Base-by-base conservation (phyloP, 2,888 invertebrate genomes). In the Lampropteryx suffumata region DNA sequence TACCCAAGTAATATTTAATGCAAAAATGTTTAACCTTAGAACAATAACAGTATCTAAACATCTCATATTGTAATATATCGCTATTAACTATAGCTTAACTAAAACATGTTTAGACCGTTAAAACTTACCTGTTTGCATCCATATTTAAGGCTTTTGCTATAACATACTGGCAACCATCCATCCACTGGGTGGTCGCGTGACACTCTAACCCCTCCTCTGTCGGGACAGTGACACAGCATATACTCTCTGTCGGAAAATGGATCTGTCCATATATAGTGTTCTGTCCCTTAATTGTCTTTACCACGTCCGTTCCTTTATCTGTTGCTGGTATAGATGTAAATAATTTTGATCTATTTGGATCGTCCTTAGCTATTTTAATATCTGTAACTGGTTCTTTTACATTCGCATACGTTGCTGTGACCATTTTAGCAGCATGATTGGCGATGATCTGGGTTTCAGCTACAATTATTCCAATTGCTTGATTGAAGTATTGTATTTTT, bases 211-310 rank as follows among this genome's bases (percentile, higher is more conserved):
- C 94, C 69, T 94, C 94, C 69, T 96, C 96, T 1, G 84, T 87
- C 0, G 95, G 95, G 14, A 91, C 73, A 12, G 92, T 91, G 1
- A 93, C 86, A 66, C 93, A 93, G 0, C 88, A 87, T 52, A 94
- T 92, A 0, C 93, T 92, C 71, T 96, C 96, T 94, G 95, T 94
- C 10, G 92, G 91, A 59, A 92, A 94, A 75, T 95, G 95, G 67
- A 94, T 94, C 67, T 96, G 96, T 7, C 87, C 75, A n/a, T 91
- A 92, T 41, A 91, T 73, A 24, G 90, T 80, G 30, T 91, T 83
- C 10, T 75, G 81, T 0, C 95, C 95, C 53, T 64, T 71, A 5
- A 91, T 85, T 4, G 76, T 56, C 50, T 91, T 84, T 14, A 73
- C 81, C 0, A 90, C 66, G 55, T 92, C 78, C 1, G 61, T 69